Conservation (phyloP, 2,888 invertebrate species). For the Nebria brevicollis region DNA sequence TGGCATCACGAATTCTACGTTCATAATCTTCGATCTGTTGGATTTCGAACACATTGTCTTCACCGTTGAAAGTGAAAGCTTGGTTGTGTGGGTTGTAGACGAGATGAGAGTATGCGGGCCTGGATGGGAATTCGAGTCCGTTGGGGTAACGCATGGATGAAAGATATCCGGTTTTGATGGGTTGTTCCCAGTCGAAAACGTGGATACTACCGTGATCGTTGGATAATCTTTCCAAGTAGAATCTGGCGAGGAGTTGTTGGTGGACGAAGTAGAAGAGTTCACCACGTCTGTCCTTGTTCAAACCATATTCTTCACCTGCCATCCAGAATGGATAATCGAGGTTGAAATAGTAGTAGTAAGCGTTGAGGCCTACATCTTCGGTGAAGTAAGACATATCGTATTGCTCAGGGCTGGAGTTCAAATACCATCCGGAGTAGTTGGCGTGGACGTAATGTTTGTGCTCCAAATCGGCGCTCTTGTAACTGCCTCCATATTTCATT, state of each 20-base stretch:
- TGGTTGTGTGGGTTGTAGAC: constrained; percentile 56
- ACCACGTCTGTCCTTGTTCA: constrained; percentile 70
- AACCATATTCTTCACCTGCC: constrained; percentile 65
- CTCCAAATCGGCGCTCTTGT: constrained; percentile 51
- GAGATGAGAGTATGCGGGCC: constrained; percentile 68
- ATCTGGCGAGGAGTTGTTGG: constrained; percentile 76
- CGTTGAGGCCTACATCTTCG: constrained; percentile 76
- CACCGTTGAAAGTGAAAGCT: constrained; percentile 57
- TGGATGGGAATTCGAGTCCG: constrained; percentile 73
- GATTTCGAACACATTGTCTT: constrained; percentile 65
- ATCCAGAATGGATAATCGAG: constrained; percentile 74
- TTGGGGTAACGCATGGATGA: constrained; percentile 72
- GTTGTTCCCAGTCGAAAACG: constrained; percentile 66
- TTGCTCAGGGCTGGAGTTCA: constrained; percentile 67
- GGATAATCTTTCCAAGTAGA: constrained; percentile 79
- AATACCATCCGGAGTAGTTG: constrained; percentile 71
- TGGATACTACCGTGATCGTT: constrained; percentile 75
- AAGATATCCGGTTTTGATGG: constrained; percentile 70
- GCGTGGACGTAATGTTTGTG: constrained; percentile 69
- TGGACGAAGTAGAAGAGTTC: constrained; percentile 73
- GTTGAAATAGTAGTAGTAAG: constrained; percentile 72
- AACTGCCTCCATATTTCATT: constrained; percentile 64
- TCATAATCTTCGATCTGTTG: constrained; percentile 63
- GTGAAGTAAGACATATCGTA: constrained; percentile 73
- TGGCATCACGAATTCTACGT: constrained; percentile 68